phyloP scores from a whole-genome alignment of 2,797 vertebrate species.

The Champsocephalus esox region DNA sequence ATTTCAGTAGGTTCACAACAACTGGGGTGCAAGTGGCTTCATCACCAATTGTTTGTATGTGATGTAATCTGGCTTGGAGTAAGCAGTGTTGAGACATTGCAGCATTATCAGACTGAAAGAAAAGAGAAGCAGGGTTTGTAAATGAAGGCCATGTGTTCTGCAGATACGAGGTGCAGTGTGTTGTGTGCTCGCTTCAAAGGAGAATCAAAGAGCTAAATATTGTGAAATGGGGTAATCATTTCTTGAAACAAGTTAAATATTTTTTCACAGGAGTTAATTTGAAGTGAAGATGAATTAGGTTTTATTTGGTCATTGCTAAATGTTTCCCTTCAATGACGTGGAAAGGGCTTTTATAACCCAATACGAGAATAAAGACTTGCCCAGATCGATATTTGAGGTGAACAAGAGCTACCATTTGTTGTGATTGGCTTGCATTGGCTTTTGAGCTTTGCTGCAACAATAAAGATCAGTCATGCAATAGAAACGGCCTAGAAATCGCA shows the following conservation, averaged over 20 bases:
- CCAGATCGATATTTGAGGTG: conserved; percentile 16
- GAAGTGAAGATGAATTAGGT: neutral
- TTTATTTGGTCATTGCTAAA: neutral
- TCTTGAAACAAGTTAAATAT: conserved; percentile 10
- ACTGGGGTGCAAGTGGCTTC: neutral
- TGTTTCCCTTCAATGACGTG: conserved; percentile 10
- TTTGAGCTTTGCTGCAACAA: conserved; percentile 14
- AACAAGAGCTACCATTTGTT: neutral
- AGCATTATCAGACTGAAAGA: neutral
- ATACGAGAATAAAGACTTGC: conserved; percentile 28
- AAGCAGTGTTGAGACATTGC: neutral
- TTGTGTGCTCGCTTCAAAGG: neutral
- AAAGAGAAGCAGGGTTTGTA: conserved; percentile 4
- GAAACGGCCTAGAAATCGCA: conserved; percentile 6
- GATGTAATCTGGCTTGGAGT: neutral
- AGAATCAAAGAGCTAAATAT: neutral
- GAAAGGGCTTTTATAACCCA: conserved; percentile 8
- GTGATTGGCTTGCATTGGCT: conserved; percentile 8
- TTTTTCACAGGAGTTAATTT: conserved; percentile 15
- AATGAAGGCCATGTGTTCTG: neutral
- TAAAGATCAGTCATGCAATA: conserved; percentile 27
- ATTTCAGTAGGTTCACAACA: neutral
- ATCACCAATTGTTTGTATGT: conserved; percentile 10
- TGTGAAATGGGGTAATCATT: neutral
- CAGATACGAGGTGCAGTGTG: neutral